phyloP scores from a whole-genome alignment of 2,797 vertebrate species.

The Lateolabrax maculatus region DNA sequence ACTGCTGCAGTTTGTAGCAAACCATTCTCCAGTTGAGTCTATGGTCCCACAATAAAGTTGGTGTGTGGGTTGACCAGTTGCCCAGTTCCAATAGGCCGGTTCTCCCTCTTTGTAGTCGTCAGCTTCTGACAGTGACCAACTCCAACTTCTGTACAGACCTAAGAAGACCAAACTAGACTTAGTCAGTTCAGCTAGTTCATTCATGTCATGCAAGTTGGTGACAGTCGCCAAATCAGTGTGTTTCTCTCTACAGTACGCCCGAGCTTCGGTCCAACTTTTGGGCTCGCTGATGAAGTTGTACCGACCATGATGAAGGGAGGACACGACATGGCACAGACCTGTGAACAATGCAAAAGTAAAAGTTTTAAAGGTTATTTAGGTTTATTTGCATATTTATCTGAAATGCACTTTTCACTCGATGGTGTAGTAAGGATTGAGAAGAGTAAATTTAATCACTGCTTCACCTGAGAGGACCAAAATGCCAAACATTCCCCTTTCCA shows the following conservation, averaged over 20 bases:
- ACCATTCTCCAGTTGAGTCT: background rate
- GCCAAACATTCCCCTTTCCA: background rate
- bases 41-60: background rate
- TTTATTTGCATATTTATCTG: background rate
- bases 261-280: background rate
- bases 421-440: background rate
- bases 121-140: background rate
- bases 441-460: background rate
- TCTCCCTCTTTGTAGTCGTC: constrained; percentile 25
- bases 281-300: background rate
- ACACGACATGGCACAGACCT: background rate
- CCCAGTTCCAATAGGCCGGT: background rate
- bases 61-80: fast-evolving
- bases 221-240: constrained; percentile 30
- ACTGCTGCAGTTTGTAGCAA: background rate
- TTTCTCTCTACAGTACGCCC: constrained; percentile 4
- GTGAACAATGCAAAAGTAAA: background rate
- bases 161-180: fast-evolving
- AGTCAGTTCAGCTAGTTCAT: background rate
- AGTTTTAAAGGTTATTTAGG: background rate
- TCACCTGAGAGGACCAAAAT: constrained; percentile 34
- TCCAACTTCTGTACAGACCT: constrained; percentile 30
- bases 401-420: background rate
- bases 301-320: no score
- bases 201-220: constrained; percentile 9